Conservation (phyloP, 2,113 vertebrate species). For the Brienomyrus longianalis region DNA sequence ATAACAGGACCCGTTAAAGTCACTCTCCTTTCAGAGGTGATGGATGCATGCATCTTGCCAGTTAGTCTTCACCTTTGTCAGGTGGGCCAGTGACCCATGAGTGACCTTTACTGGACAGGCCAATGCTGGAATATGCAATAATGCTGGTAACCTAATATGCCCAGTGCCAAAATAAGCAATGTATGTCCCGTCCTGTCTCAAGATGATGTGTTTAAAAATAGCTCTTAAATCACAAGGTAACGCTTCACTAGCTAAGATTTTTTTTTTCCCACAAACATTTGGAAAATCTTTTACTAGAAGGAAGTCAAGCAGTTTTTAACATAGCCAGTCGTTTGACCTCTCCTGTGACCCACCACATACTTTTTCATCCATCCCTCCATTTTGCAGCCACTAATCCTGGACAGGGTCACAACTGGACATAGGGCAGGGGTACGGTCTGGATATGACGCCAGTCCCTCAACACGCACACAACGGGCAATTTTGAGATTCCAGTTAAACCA, state of each 20-base stretch:
- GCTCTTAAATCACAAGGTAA: background rate
- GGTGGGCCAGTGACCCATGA: background rate
- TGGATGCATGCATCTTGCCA: background rate
- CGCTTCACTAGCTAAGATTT: background rate
- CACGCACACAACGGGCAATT: background rate
- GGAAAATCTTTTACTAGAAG: background rate
- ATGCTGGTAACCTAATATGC: background rate
- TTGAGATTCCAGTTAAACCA: background rate
- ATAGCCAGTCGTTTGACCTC: background rate
- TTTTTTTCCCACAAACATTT: background rate
- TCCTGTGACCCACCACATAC: background rate
- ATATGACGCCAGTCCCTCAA: background rate
- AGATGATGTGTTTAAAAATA: background rate
- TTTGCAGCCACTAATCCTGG: background rate
- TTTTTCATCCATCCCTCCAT: background rate
- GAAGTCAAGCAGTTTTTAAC: background rate
- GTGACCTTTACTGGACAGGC: slow-evolving; percentile 1
- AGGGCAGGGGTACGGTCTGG: background rate
- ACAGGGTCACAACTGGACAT: background rate
- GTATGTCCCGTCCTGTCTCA: background rate
- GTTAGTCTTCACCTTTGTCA: background rate
- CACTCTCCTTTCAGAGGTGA: background rate
- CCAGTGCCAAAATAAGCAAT: background rate
- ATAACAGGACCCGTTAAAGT: background rate
- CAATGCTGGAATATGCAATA: background rate